Percentiles rank a stretch among this genome's conserved stretches.
phyloP scores from a whole-genome alignment of 1,140 invertebrate genomes.

The Aphaenogaster rudis region DNA sequence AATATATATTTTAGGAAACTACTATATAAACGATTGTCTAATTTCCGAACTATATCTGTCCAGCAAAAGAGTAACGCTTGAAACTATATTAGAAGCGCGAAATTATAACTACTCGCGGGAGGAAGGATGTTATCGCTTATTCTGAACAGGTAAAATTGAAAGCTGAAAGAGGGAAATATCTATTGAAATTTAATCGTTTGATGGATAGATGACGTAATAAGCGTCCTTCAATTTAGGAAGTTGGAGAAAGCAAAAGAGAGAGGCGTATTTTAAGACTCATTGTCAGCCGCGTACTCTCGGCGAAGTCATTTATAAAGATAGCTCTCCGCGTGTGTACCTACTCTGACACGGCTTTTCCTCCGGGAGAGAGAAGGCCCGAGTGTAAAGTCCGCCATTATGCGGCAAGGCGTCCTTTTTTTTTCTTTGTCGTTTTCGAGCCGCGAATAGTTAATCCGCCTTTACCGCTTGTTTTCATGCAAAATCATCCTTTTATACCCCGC shows the following conservation, averaged over 20 bases:
- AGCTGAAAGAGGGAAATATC: neutral
- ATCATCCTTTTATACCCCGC: conserved; percentile 58
- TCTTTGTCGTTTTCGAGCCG: conserved; percentile 58
- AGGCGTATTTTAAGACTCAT: conserved; percentile 17
- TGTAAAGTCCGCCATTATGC: conserved; percentile 58
- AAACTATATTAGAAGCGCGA: neutral
- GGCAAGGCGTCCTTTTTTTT: conserved; percentile 38
- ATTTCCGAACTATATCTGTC: neutral
- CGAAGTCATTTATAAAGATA: conserved; percentile 60
- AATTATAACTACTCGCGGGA: neutral
- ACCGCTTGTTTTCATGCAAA: conserved; percentile 65
- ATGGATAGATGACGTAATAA: neutral
- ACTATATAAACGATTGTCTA: too few species aligned
- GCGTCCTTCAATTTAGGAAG: neutral
- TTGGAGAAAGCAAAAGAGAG: neutral
- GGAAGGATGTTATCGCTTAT: neutral
- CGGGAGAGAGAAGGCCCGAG: conserved; percentile 21
- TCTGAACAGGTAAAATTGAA: neutral
- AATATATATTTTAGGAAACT: neutral
- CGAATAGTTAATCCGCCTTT: conserved; percentile 63
- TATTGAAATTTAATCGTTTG: neutral
- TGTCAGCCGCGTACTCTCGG: neutral
- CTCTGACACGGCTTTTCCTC: conserved; percentile 32
- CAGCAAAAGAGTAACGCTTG: neutral
- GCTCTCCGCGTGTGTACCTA: conserved; percentile 36